Evolutionary conservation across 2,888 invertebrate species (phyloP).

Genomic region (Eupsilia transversa): DNA sequence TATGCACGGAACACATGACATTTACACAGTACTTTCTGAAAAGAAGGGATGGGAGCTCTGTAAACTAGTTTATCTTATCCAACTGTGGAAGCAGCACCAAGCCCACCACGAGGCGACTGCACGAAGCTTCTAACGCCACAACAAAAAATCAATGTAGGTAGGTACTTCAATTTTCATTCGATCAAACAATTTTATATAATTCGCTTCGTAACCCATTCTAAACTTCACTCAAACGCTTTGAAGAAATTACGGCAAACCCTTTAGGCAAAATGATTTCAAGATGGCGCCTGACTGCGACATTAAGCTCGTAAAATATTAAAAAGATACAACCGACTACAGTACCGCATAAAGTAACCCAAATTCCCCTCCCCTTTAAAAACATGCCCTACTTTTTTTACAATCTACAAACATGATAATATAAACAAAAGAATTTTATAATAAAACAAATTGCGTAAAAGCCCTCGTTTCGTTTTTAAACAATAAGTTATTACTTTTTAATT

Average conservation of each 20-base stretch:
- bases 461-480: slow-evolving; percentile 36
- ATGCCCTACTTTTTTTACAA: slow-evolving; percentile 35
- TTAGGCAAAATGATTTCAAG: slow-evolving; percentile 37
- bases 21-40: background rate
- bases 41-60: background rate
- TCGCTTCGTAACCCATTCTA: background rate
- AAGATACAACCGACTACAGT: slow-evolving; percentile 34
- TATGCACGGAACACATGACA: too few relatives aligned
- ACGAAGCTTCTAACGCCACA: background rate
- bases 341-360: slow-evolving; percentile 34
- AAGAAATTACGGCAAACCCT: slow-evolving; percentile 32
- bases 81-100: background rate
- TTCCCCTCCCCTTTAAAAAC: slow-evolving; percentile 15
- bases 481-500: slow-evolving; percentile 38
- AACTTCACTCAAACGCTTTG: slow-evolving; percentile 11
- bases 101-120: background rate
- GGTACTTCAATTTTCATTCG: background rate
- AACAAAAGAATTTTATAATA: slow-evolving; percentile 40
- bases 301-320: slow-evolving; percentile 52
- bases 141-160: background rate
- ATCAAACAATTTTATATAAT: background rate
- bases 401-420: slow-evolving; percentile 32
- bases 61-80: background rate
- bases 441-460: slow-evolving; percentile 38
- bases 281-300: slow-evolving; percentile 29